phyloP scores from a whole-genome alignment of 1,140 invertebrate genomes.

The Drosophila triauraria region DNA sequence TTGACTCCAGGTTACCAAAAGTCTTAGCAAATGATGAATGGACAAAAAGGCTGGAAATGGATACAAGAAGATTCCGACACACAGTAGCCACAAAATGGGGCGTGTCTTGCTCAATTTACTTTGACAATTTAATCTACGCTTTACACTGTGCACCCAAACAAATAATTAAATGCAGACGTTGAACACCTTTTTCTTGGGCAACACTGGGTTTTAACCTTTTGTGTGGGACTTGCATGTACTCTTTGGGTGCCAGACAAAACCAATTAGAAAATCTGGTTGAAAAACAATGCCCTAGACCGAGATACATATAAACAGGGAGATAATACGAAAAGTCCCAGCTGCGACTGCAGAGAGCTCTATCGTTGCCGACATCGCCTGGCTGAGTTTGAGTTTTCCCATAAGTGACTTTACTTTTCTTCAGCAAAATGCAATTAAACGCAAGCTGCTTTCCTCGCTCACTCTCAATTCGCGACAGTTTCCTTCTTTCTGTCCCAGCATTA shows the following conservation, averaged over 20 bases:
- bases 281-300: slow-evolving; percentile 56
- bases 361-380: slow-evolving; percentile 33
- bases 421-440: slow-evolving; percentile 72
- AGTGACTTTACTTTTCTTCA: slow-evolving; percentile 65
- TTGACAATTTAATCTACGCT: slow-evolving; percentile 71
- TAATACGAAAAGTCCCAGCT: slow-evolving; percentile 26
- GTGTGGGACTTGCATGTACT: slow-evolving; percentile 3
- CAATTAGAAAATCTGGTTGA: slow-evolving; percentile 72
- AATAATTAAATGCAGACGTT: slow-evolving; percentile 39
- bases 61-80: slow-evolving; percentile 33
- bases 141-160: slow-evolving; percentile 39
- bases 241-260: slow-evolving; percentile 31
- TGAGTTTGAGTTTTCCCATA: slow-evolving; percentile 40
- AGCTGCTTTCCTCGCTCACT: slow-evolving; percentile 34
- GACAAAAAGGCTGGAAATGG: slow-evolving; percentile 19
- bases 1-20: slow-evolving; percentile 29
- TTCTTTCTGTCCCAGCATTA: slow-evolving; percentile 23
- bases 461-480: slow-evolving; percentile 45
- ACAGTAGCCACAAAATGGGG: slow-evolving; percentile 53
- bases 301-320: slow-evolving; percentile 11
- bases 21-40: slow-evolving; percentile 55
- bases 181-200: slow-evolving; percentile 42
- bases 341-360: slow-evolving; percentile 8
- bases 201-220: slow-evolving; percentile 48
- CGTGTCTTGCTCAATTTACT: slow-evolving; percentile 64